Base-by-base conservation (phyloP, 2,888 invertebrate genomes). In the Mimas tiliae region DNA sequence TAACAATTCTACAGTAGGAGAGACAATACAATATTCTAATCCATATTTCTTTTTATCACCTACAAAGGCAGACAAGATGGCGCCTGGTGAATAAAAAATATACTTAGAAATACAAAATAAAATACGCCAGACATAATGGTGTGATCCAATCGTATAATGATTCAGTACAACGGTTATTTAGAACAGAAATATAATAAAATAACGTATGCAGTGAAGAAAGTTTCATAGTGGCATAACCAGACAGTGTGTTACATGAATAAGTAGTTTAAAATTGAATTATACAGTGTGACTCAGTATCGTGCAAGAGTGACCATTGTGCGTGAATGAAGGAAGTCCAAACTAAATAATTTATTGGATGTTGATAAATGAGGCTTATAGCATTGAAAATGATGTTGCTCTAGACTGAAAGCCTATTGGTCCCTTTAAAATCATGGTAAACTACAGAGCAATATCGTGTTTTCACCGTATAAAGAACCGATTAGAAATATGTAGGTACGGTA, bases 111-210 rank as follows among this genome's bases (percentile, higher is more conserved):
- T 50, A 11, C 8, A 50, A 50, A 50, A 50, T 9, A 19, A 50
- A 50, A 50, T 9, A 50, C 8, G 50, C 50, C 19, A 50, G 19
- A 50, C 50, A 19, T 50, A 11, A 7, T 42, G 19, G 11, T 33
- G 52, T n/a, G 55, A 58, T 42, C 16, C 38, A 38, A 58, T 58
- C 58, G 42, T 19, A 12, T 38, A 58, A 42, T 58, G 58, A 58
- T 19, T 42, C 58, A 58, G 38, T 58, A 58, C 42, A 58, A 42
- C 58, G 58, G 58, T 19, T 19, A 58, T 58, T 42, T 58, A 38
- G 58, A 58, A 38, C 58, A 38, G 38, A 58, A 58, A 58, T 58
- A 58, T 58, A 58, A 58, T 58, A 58, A 58, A 58, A 19, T 50
- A 50, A 42, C 58, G 58, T 58, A 58, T 58, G 58, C 58, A 42